phyloP scores from a whole-genome alignment of 1,140 invertebrate genomes.

The Drosophila repleta region DNA sequence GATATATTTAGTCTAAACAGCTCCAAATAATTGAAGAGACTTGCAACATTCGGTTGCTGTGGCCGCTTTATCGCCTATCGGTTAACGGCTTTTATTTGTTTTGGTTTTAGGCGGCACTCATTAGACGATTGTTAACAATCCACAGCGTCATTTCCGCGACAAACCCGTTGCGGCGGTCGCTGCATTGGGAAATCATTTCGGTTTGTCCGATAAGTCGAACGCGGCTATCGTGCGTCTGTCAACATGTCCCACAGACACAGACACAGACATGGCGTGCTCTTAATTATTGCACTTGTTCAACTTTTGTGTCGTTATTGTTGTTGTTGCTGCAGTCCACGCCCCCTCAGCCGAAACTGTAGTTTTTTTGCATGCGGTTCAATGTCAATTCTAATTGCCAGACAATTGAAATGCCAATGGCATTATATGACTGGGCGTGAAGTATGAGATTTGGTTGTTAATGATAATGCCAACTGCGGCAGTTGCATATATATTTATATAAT shows the following conservation, averaged over 20 bases:
- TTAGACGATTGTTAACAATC: constrained; percentile 51
- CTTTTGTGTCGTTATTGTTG: constrained; percentile 15
- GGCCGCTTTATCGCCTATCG: constrained; percentile 33
- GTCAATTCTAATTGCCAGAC: constrained; percentile 52
- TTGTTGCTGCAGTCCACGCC: constrained; percentile 39
- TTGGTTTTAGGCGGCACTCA: constrained; percentile 43
- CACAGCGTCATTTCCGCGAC: constrained; percentile 66
- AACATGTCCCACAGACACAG: constrained; percentile 21
- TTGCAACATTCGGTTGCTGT: constrained; percentile 20
- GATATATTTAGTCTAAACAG: constrained; percentile 13
- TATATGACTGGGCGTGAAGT: neutral
- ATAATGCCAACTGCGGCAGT: constrained; percentile 1
- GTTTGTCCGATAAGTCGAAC: constrained; percentile 23
- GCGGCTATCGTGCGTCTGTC: constrained; percentile 8
- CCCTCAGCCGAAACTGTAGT: constrained; percentile 17
- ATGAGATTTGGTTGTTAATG: constrained; percentile 1
- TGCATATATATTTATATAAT: neutral
- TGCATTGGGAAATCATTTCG: constrained; percentile 47
- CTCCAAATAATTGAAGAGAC: neutral
- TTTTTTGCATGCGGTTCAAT: constrained; percentile 34
- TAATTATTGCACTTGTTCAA: constrained; percentile 51
- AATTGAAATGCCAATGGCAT: constrained; percentile 34
- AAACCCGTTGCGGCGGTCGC: constrained; percentile 50
- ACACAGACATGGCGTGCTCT: constrained; percentile 42
- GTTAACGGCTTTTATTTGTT: constrained; percentile 24